Evolutionary conservation across 2,797 vertebrate genomes (phyloP).

Genomic region (Acanthopagrus latus): DNA sequence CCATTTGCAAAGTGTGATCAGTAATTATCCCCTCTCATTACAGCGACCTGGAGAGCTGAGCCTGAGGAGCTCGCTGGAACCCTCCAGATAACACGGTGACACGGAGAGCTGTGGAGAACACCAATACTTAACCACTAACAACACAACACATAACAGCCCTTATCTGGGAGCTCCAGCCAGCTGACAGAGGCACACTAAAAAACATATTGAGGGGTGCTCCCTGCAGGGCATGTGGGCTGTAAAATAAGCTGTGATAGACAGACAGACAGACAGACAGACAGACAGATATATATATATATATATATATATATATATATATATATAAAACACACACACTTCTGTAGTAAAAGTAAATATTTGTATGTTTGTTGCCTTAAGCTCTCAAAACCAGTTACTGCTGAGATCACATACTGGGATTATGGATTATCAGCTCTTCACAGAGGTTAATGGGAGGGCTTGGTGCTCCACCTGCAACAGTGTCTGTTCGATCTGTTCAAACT

Average conservation of each 20-base stretch:
- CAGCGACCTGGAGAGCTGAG: slow-evolving; percentile 69
- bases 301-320: not conserved
- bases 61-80: slow-evolving; percentile 75
- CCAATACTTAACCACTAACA: slow-evolving; percentile 75
- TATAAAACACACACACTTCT: slow-evolving; percentile 3
- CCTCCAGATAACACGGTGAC: slow-evolving; percentile 79
- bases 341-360: slow-evolving; percentile 1
- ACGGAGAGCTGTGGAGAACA: slow-evolving; percentile 67
- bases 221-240: slow-evolving; percentile 46
- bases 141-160: slow-evolving; percentile 74
- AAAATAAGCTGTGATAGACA: slow-evolving; percentile 38
- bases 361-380: not conserved
- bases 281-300: too few species aligned
- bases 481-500: not conserved
- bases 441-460: too few species aligned
- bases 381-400: not conserved
- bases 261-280: not conserved
- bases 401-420: not conserved
- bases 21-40: slow-evolving; percentile 82
- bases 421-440: too few species aligned
- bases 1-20: slow-evolving; percentile 78
- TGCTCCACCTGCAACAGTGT: too few species aligned
- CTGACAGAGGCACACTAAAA: slow-evolving; percentile 61
- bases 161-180: slow-evolving; percentile 78
- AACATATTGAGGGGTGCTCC: slow-evolving; percentile 67